A percentile compares a stretch with the other conserved stretches of the same genome.
These are phyloP conservation scores for Peromyscus eremicus DNA, from an alignment of 2,797 vertebrate species.

Conservation along the genomic window DNA sequence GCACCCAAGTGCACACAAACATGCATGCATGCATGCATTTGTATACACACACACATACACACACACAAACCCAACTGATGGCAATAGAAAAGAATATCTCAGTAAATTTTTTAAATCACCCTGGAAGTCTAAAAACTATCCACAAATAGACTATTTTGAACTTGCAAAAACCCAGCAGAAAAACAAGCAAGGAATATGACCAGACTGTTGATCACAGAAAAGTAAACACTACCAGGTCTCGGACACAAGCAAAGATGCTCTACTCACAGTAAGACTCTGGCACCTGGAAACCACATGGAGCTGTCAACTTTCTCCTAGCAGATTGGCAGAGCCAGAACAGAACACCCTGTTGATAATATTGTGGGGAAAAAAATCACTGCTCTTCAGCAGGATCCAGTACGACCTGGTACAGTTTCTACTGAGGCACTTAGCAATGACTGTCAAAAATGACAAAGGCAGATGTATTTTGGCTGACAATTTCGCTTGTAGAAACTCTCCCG, in stretches of 20 bases:
- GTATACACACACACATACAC: no score
- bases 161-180: background rate
- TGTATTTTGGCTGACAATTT: background rate
- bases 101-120: background rate
- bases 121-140: background rate
- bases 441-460: constrained; percentile 41
- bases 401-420: background rate
- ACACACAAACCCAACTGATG: background rate
- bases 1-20: background rate
- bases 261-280: constrained; percentile 27
- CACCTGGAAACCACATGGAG: constrained; percentile 52
- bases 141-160: constrained; percentile 20
- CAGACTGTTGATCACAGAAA: background rate
- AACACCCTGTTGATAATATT: constrained; percentile 5
- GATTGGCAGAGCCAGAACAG: constrained; percentile 23
- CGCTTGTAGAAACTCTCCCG: constrained; percentile 10
- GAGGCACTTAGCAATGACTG: background rate
- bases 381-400: background rate
- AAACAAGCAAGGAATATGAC: constrained; percentile 25
- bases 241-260: constrained; percentile 19
- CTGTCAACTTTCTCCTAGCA: constrained; percentile 45
- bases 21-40: background rate
- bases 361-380: constrained; percentile 44
- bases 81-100: background rate
- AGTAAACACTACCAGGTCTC: constrained; percentile 18